These are phyloP conservation scores for Athripsodes cinereus DNA, from an alignment of 2,888 invertebrate species.

Conservation along the genomic window DNA sequence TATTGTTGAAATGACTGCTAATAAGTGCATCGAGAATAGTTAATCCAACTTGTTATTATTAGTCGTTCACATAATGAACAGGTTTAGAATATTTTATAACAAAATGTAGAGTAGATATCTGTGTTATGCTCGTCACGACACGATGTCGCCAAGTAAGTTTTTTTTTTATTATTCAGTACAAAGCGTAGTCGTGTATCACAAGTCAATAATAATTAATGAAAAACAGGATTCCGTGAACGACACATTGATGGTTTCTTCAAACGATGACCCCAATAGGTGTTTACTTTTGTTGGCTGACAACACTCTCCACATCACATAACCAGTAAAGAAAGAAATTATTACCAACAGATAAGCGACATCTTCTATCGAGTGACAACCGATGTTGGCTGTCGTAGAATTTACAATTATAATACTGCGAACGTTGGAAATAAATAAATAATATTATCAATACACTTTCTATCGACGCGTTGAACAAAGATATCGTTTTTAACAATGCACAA, in stretches of 20 bases:
- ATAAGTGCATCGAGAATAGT: too few species aligned
- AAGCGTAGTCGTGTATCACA: too few species aligned
- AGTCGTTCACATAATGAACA: background rate
- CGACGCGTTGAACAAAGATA: too few species aligned
- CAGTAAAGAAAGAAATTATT: background rate
- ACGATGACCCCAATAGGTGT: slow-evolving; percentile 24
- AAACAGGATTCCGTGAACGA: slow-evolving; percentile 26
- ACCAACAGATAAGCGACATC: slow-evolving; percentile 13
- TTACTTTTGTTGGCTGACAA: slow-evolving; percentile 1
- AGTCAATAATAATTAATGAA: slow-evolving; percentile 16
- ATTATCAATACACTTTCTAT: too few species aligned
- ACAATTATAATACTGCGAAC: background rate
- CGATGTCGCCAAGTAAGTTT: slow-evolving; percentile 23
- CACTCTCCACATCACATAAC: background rate
- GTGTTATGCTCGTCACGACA: background rate
- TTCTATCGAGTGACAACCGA: background rate
- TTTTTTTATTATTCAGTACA: slow-evolving; percentile 4
- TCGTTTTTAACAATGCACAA: too few species aligned
- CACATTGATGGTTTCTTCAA: slow-evolving; percentile 9
- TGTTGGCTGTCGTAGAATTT: slow-evolving; percentile 3
- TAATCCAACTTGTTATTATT: too few species aligned
- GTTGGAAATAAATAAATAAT: background rate
- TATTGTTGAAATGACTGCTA: too few species aligned
- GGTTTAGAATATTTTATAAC: background rate
- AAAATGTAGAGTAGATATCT: too few species aligned